Percentiles rank a stretch among this genome's conserved stretches.
These are phyloP conservation scores for Serilophus lunatus DNA, from an alignment of 2,113 vertebrate genomes.

Conservation along the genomic window DNA sequence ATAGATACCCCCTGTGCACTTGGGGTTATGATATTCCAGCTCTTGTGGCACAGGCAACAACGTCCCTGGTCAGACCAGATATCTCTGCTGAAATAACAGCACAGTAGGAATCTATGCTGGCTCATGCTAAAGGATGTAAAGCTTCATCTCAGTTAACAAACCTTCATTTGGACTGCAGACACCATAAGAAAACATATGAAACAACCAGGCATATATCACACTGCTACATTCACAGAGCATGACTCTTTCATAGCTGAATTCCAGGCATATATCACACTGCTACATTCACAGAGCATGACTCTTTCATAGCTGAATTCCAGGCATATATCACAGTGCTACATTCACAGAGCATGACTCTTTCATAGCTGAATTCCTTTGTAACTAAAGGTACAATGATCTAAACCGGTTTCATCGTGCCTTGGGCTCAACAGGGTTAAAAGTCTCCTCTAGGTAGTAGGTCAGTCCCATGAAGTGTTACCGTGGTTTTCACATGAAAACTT, in stretches of 20 bases:
- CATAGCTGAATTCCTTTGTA: neutral
- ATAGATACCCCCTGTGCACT: neutral
- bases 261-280: no score
- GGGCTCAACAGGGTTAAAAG: neutral
- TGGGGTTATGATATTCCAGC: neutral
- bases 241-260: no score
- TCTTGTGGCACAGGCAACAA: neutral
- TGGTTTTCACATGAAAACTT: neutral
- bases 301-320: no score
- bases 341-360: neutral
- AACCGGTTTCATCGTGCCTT: neutral
- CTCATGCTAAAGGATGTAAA: neutral
- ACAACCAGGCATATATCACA: neutral
- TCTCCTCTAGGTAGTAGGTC: neutral
- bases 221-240: neutral
- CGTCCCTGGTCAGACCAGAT: rapidly evolving
- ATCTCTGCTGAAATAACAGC: neutral
- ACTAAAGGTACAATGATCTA: neutral
- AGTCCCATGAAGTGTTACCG: neutral
- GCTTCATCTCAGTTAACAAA: neutral
- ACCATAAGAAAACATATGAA: neutral
- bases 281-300: rapidly evolving
- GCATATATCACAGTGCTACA: no score
- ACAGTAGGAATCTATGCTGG: rapidly evolving
- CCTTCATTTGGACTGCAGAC: rapidly evolving